Percentiles rank a stretch among this genome's conserved stretches.
Conservation (phyloP, 35 echinoderm and acorn worm genomes). For the Hemicentrotus pulcherrimus region DNA sequence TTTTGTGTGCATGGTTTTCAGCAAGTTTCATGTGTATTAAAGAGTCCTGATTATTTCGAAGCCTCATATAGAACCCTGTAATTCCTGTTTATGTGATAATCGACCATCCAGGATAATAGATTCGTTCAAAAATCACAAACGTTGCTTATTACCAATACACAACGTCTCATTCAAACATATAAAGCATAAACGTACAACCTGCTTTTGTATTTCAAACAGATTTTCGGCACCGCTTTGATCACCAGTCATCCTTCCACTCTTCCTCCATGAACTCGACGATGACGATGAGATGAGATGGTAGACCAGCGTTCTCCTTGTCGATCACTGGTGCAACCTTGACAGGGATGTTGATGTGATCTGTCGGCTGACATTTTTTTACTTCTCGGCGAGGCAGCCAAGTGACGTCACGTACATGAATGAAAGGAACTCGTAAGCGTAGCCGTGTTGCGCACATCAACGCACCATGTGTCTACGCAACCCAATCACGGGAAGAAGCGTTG, state of each 20-base stretch:
- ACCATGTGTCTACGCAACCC: conserved; percentile 52
- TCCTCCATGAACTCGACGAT: background rate
- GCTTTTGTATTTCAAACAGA: background rate
- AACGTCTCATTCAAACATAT: too few relatives aligned
- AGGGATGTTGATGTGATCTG: background rate
- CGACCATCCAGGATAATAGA: too few relatives aligned
- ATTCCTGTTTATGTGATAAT: too few relatives aligned
- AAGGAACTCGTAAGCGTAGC: background rate
- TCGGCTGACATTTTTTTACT: background rate
- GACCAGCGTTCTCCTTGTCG: background rate
- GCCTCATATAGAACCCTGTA: too few relatives aligned
- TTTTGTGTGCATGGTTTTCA: too few relatives aligned
- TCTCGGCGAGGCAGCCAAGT: background rate
- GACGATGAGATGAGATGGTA: background rate
- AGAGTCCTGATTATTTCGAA: too few relatives aligned
- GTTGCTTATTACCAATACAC: too few relatives aligned
- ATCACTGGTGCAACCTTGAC: background rate
- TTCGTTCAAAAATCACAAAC: too few relatives aligned
- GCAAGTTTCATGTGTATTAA: too few relatives aligned
- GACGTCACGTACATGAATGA: background rate
- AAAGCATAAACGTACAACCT: too few relatives aligned
- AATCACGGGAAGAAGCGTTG: conserved; percentile 48
- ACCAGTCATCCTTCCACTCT: background rate
- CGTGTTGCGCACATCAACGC: background rate
- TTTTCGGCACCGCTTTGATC: background rate